phyloP scores from a whole-genome alignment of 2,113 vertebrate species.

The Caranx ignobilis region DNA sequence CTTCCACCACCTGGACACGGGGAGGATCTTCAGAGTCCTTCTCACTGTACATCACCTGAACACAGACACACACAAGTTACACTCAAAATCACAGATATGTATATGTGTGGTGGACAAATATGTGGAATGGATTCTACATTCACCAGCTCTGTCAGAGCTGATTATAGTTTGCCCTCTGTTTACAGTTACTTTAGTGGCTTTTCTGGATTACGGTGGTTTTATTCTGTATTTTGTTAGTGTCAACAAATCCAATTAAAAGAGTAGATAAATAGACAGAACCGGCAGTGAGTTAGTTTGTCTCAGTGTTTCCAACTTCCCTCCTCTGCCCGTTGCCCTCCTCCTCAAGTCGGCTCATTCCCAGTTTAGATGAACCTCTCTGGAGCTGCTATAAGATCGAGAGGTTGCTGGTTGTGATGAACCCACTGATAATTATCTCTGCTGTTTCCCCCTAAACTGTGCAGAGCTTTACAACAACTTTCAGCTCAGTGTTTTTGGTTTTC shows the following conservation, averaged over 20 bases:
- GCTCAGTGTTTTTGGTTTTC: neutral
- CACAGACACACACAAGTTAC: slow-evolving; percentile 19
- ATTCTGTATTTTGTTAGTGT: neutral
- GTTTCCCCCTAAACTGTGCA: neutral
- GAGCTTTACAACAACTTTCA: neutral
- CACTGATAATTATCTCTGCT: neutral
- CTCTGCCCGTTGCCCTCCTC: neutral
- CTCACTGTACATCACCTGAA: slow-evolving; percentile 88
- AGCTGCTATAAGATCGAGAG: neutral
- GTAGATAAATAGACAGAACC: neutral
- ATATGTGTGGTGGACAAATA: neutral
- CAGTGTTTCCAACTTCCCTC: neutral
- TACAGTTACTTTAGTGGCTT: neutral
- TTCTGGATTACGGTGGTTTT: neutral
- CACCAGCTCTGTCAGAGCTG: neutral
- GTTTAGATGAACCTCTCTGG: neutral
- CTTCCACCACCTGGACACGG: slow-evolving; percentile 83
- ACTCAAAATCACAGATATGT: neutral
- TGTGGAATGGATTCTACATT: neutral
- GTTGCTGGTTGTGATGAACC: neutral
- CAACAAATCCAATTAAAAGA: neutral
- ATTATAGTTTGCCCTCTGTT: neutral
- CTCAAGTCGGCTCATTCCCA: neutral
- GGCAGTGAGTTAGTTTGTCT: neutral
- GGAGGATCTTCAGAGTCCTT: slow-evolving; percentile 83